phyloP scores from a whole-genome alignment of 2,888 invertebrate genomes.

The Rhagonycha lutea region DNA sequence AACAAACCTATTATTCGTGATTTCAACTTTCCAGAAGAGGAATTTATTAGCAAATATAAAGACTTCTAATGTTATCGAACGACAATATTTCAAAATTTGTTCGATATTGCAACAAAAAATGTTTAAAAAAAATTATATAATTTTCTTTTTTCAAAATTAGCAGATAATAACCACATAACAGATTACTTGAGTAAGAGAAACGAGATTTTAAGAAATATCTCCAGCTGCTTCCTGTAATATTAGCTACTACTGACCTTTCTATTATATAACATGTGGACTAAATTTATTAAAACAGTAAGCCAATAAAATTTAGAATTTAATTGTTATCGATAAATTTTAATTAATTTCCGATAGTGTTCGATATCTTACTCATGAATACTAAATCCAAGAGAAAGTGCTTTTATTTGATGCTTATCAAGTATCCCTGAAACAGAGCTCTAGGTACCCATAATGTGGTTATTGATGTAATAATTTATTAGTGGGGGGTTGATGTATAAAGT shows the following conservation, averaged over 20 bases:
- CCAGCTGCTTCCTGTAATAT: constrained; percentile 11
- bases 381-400: constrained; percentile 28
- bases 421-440: constrained; percentile 25
- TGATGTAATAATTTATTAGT: constrained; percentile 22
- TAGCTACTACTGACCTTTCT: neutral
- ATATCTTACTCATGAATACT: constrained; percentile 6
- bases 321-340: neutral
- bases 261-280: neutral
- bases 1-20: neutral
- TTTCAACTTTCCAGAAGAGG: neutral
- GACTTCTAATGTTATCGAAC: neutral
- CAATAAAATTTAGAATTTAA: neutral
- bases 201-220: constrained; percentile 4
- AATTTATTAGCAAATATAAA: neutral
- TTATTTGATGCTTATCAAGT: constrained; percentile 27
- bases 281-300: neutral
- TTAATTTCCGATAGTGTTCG: constrained; percentile 1
- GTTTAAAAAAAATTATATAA: neutral
- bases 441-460: constrained; percentile 8
- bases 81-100: neutral
- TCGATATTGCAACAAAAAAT: neutral
- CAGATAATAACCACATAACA: neutral
- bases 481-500: constrained; percentile 40
- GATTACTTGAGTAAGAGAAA: neutral
- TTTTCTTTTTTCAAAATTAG: neutral